Percentiles rank a stretch among this genome's conserved stretches.
phyloP scores from a whole-genome alignment of 2,888 invertebrate genomes.

The Aphrophora alni region DNA sequence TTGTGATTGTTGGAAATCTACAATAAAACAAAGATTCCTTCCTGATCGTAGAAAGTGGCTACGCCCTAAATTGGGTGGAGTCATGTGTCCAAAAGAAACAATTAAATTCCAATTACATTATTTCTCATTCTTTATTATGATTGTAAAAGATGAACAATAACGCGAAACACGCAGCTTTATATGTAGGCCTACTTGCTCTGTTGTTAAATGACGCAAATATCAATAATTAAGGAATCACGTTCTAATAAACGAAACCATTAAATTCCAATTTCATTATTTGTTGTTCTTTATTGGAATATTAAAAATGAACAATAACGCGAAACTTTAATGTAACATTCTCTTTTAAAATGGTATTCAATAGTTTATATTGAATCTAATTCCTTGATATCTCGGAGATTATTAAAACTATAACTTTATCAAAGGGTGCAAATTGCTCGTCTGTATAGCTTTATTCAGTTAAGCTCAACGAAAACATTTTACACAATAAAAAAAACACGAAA shows the following conservation, averaged over 20 bases:
- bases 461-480: no score
- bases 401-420: no score
- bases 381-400: no score
- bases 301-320: not conserved
- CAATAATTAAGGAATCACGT: no score
- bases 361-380: no score
- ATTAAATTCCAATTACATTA: conserved; percentile 2
- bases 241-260: not conserved
- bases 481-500: no score
- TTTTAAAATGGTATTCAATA: no score
- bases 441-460: no score
- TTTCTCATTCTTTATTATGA: not conserved
- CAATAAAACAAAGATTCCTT: not conserved
- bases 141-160: not conserved
- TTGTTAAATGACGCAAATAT: no score
- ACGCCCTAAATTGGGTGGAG: not conserved
- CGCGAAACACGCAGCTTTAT: not conserved
- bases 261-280: not conserved
- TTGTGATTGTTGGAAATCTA: not conserved
- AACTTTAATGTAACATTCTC: no score
- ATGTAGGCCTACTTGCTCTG: no score
- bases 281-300: not conserved
- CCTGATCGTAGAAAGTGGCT: not conserved
- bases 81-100: not conserved
- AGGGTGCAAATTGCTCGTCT: no score